These are phyloP conservation scores for Thaleichthys pacificus DNA, from an alignment of 2,797 vertebrate genomes.

Conservation along the genomic window DNA sequence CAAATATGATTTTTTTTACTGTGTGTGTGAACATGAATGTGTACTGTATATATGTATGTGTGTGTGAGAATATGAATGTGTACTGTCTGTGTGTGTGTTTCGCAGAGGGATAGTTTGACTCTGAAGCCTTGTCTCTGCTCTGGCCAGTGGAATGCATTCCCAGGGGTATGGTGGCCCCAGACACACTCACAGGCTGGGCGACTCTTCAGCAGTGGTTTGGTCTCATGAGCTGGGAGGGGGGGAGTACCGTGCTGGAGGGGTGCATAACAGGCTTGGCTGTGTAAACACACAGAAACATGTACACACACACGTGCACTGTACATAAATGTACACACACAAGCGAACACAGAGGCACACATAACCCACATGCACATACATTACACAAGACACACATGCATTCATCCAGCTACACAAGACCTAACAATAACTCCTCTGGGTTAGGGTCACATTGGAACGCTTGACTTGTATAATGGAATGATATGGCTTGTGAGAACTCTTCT, in stretches of 20 bases:
- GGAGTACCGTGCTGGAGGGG: too few species aligned
- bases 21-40: neutral
- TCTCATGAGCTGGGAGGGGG: too few species aligned
- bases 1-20: neutral
- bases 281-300: constrained; percentile 1
- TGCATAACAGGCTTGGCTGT: too few species aligned
- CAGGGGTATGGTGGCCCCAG: constrained; percentile 34
- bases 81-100: neutral
- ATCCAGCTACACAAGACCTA: too few species aligned
- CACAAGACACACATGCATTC: neutral
- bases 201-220: too few species aligned
- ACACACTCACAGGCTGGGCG: neutral
- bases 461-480: too few species aligned
- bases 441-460: too few species aligned
- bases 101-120: neutral
- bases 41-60: neutral
- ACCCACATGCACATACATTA: neutral
- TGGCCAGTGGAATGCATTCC: neutral
- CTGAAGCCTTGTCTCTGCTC: neutral
- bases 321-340: neutral
- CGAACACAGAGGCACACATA: neutral
- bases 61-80: neutral
- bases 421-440: too few species aligned
- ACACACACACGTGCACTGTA: constrained; percentile 3
- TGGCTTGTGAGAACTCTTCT: too few species aligned